Conservation (phyloP, 2,113 vertebrate species). For the Rhea americana region DNA sequence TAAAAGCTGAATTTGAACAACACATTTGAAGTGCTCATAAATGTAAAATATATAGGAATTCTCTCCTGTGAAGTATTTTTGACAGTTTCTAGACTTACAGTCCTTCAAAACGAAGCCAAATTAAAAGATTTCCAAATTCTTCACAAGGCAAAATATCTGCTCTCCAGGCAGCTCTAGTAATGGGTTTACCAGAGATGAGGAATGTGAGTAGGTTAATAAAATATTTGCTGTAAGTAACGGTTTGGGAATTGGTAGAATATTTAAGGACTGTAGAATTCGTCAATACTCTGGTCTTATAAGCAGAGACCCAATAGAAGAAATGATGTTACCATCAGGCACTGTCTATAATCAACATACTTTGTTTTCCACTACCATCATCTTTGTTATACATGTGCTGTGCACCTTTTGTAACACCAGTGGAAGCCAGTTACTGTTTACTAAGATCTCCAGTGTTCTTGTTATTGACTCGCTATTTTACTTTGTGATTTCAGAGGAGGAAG, state of each 20-base stretch:
- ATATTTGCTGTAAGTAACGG: not conserved
- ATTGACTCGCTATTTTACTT: not conserved
- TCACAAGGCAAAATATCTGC: not conserved
- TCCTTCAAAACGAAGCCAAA: not conserved
- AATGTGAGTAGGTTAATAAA: not conserved
- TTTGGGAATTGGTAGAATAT: not conserved
- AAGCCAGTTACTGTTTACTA: not conserved
- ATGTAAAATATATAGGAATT: not conserved
- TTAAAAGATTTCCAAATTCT: not conserved
- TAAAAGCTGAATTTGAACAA: not conserved
- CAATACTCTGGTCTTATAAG: not conserved
- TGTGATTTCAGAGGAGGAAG: constrained; percentile 84
- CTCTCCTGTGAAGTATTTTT: not conserved
- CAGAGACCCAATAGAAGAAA: not conserved
- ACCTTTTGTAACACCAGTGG: not conserved
- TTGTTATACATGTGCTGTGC: not conserved
- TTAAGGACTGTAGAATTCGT: not conserved
- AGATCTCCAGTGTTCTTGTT: not conserved
- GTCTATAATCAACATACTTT: not conserved
- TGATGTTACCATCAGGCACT: rapidly evolving
- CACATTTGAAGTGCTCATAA: not conserved
- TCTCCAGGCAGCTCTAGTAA: not conserved
- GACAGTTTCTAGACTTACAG: not conserved
- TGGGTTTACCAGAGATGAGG: not conserved
- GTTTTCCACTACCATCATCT: not conserved